Evolutionary conservation across 1,140 invertebrate genomes (phyloP), one percentile per base, ranked within the genome.

Genomic region (Polypedilum pembai): DNA sequence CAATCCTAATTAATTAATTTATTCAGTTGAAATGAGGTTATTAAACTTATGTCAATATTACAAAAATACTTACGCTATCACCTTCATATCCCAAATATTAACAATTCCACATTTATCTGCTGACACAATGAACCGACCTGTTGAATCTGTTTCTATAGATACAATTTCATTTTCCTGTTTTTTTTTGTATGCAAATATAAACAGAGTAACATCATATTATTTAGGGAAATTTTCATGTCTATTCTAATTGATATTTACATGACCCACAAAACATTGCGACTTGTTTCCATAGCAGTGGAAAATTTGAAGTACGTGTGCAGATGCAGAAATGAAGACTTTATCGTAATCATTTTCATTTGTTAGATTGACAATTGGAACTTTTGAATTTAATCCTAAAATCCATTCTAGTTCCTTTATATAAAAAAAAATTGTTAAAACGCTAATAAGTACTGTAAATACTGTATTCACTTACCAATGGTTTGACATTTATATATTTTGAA

Each of bases 61-160:
- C 24, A 33, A 33, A 33, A 20, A 69, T 8, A n/a, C 65, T 69
- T 21, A 69, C 65, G n/a, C 18, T 7, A 18, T 18, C 15, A 69
- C 8, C 18, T 18, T 20, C 1, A 69, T 21, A 21, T 69, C 65
- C 65, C 65, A 69, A 18, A 69, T 10, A 69, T 69, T 69, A 8
- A 69, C 65, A n/a, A 69, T 18, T 18, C 65, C 65, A 18, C 17
- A n/a, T 69, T 21, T 18, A 20, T 69, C 65, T 20, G 65, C 65
- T 69, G 65, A 69, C 20, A 69, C 65, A 20, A 69, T 69, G 20
- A 69, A 69, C 18, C 65, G 65, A 69, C 65, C 65, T 69, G 65
- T 69, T 69, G 65, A 18, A 18, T 69, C 20, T 2, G 65, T 69
- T 3, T 18, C 65, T 69, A 69, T 69, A 7, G 20, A 20, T 2